These are phyloP conservation scores for Muntiacus muntjak DNA, from an alignment of 2,113 vertebrate species.

Conservation along the genomic window DNA sequence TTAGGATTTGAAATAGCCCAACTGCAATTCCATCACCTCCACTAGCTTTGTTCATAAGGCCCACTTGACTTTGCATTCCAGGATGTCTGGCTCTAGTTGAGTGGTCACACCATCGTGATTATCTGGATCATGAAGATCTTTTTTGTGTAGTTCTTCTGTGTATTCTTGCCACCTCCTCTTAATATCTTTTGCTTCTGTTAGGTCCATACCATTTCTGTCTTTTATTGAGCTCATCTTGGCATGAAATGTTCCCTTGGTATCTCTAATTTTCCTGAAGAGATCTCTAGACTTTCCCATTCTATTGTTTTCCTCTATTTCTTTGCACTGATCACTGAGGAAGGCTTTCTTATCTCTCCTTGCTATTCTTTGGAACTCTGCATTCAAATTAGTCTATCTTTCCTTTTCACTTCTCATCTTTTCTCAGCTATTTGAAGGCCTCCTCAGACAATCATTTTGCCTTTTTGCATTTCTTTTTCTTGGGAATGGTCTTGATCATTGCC, in stretches of 20 bases:
- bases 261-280: not conserved
- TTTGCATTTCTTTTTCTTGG: not conserved
- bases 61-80: not conserved
- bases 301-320: not conserved
- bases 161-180: not conserved
- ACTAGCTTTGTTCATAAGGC: not conserved
- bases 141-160: not conserved
- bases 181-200: not conserved
- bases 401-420: not conserved
- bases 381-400: not conserved
- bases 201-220: not conserved
- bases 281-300: not conserved
- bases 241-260: not conserved
- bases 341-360: not conserved
- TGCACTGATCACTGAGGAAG: not conserved
- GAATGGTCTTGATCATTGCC: too few relatives aligned
- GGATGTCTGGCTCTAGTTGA: not conserved
- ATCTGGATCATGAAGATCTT: not conserved
- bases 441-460: not conserved
- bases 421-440: not conserved
- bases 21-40: not conserved
- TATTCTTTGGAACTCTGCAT: not conserved
- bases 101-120: not conserved
- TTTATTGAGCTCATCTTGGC: not conserved
- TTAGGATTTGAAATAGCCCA: not conserved